Base-by-base conservation (phyloP, 1,140 invertebrate species). In the Galleria mellonella region DNA sequence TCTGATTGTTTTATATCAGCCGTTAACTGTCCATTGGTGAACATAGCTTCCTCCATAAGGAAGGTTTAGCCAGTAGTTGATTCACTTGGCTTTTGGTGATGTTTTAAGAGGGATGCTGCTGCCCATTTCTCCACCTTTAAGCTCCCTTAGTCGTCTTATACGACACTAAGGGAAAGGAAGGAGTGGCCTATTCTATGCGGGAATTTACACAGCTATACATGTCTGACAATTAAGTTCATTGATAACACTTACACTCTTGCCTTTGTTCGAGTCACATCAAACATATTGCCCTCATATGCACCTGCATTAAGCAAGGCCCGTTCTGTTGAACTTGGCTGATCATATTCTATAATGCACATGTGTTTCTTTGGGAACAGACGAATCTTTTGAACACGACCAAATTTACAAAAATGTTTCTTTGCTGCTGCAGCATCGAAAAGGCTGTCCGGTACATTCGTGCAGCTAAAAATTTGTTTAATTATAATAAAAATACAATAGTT, bases 361-460 rank as follows among this genome's bases (percentile, higher is more conserved):
- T 88, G 84, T 32, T 86, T 86, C 40, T 88, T 90, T 0, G 90
- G 89, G 10, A 88, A 86, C 38, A 93, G 81, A 11, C 87, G 86
- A 32, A 93, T 89, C 48, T 88, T 89, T 1, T 86, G 72, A 9
- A 91, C 86, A 29, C 73, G 83, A 0, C 92, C 92, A 70, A 90
- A 93, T 44, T 89, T 88, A 6, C 84, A 74, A 45, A 93, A 93
- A 61, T 92, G 89, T 39, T 88, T 84, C 47, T 90, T 90, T 1
- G 90, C 91, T 35, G 87, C 67, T 40, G 73, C 66, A 57, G 89
- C 87, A 53, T 90, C 75, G n/a, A 93, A 88, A 31, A 93, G 83
- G 3, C 81, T 59, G 43, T 90, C 88, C 1, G 92, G 92, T 15
- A 92, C 90, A 57, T 91, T 84, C 7, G 84, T 74, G 55, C 92